phyloP scores from a whole-genome alignment of 2,888 invertebrate genomes.

The Drosophila stalkeri region DNA sequence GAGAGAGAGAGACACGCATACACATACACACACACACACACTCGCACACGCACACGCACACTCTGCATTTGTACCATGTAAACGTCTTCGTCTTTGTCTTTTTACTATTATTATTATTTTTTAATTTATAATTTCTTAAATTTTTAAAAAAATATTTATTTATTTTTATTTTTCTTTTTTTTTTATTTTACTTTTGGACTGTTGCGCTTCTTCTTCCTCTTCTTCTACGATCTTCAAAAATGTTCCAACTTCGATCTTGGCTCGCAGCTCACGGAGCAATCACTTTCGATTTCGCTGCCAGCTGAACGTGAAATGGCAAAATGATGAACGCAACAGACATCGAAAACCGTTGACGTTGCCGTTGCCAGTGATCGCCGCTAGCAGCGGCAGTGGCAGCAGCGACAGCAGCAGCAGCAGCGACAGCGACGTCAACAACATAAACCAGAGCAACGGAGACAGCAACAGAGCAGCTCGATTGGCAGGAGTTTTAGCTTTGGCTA shows the following conservation, averaged over 20 bases:
- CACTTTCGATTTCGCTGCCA: constrained; percentile 85
- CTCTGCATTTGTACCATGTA: constrained; percentile 39
- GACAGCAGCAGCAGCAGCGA: not conserved
- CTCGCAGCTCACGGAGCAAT: constrained; percentile 80
- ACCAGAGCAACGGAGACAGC: constrained; percentile 31
- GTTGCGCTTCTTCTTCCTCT: constrained; percentile 1
- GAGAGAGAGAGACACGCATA: not conserved
- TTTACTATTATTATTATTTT: not conserved
- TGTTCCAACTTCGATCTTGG: constrained; percentile 47
- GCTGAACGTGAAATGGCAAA: constrained; percentile 84
- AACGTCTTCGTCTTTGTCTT: constrained; percentile 21
- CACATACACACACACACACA: constrained; percentile 1
- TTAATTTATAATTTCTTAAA: constrained; percentile 3
- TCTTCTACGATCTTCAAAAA: constrained; percentile 33
- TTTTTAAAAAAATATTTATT: constrained; percentile 6
- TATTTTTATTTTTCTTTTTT: not conserved
- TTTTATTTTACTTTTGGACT: constrained; percentile 19
- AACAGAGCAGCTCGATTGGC: constrained; percentile 26
- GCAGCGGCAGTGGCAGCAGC: constrained; percentile 8
- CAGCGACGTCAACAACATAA: constrained; percentile 37
- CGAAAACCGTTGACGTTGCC: constrained; percentile 73
- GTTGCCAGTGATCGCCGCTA: constrained; percentile 23
- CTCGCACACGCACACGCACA: constrained; percentile 10
- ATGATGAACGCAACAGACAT: constrained; percentile 82
- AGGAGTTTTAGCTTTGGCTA: constrained; percentile 68